Evolutionary conservation across 2,113 vertebrate species (phyloP).

Genomic region (Hippocampus zosterae): DNA sequence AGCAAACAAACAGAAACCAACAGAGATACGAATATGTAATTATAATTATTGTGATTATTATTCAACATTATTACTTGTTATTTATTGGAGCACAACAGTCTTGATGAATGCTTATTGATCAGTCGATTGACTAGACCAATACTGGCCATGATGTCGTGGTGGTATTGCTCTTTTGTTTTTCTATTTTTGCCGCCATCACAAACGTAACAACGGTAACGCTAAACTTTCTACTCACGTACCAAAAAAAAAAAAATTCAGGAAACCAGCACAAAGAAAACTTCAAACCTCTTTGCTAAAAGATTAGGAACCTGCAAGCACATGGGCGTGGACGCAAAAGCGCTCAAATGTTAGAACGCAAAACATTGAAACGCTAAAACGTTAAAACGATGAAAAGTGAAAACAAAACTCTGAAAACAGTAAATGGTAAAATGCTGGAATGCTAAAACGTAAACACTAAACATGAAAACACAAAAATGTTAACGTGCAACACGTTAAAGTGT

Average conservation of each 20-base stretch:
- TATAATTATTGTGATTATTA: neutral
- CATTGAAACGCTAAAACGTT: neutral
- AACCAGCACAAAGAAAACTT: slow-evolving; percentile 21
- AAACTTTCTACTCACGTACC: slow-evolving; percentile 19
- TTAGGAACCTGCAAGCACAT: neutral
- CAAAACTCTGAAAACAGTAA: too few species aligned
- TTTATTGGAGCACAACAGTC: slow-evolving; percentile 62
- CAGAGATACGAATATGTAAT: slow-evolving; percentile 48
- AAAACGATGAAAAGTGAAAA: neutral
- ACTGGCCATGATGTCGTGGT: slow-evolving; percentile 49
- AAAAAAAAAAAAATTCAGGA: slow-evolving; percentile 18
- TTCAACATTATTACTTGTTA: neutral
- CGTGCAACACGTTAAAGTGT: too few species aligned
- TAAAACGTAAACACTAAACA: neutral
- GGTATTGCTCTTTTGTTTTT: slow-evolving; percentile 49
- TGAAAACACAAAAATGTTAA: neutral
- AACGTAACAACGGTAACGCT: slow-evolving; percentile 8
- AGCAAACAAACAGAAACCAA: slow-evolving; percentile 64
- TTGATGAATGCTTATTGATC: slow-evolving; percentile 8
- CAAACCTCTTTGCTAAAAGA: neutral
- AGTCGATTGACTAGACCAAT: slow-evolving; percentile 40
- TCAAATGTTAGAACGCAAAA: neutral
- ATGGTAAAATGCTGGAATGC: neutral
- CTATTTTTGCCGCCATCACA: slow-evolving; percentile 4
- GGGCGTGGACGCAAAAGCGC: neutral